Conservation (phyloP, 2,113 vertebrate genomes). For the Megaceryle torquata region DNA sequence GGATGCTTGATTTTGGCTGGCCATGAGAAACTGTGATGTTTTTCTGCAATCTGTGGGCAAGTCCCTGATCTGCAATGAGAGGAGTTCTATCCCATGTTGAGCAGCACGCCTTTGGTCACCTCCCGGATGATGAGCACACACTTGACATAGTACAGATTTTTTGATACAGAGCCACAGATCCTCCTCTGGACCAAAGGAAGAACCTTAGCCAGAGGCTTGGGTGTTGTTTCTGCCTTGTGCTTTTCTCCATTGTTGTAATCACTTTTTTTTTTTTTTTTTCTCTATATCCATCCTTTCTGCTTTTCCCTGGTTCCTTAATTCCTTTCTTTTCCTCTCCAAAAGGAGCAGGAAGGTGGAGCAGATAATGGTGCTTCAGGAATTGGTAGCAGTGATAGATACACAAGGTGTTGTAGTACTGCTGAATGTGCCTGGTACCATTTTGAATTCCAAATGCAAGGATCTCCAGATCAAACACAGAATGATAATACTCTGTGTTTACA, state of each 20-base stretch:
- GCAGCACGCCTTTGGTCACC: not conserved
- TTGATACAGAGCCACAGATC: not conserved
- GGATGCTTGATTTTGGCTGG: not conserved
- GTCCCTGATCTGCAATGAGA: not conserved
- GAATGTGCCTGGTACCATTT: not conserved
- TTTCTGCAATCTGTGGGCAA: not conserved
- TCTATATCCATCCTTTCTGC: not conserved
- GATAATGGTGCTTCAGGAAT: not conserved
- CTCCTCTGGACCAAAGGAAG: not conserved
- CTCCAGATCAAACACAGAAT: not conserved
- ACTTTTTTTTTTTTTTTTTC: not conserved
- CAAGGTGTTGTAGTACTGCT: not conserved
- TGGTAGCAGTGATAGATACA: not conserved
- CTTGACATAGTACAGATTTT: accelerated
- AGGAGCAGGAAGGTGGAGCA: not conserved
- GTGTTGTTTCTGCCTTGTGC: not conserved
- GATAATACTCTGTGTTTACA: not conserved
- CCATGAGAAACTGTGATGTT: not conserved
- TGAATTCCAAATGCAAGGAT: not conserved
- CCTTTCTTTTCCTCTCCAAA: not conserved
- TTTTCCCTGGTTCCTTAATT: not conserved
- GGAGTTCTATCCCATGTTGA: not conserved
- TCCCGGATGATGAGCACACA: accelerated
- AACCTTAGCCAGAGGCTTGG: not conserved
- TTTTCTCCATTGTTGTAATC: not conserved